phyloP scores from a whole-genome alignment of 1,140 invertebrate genomes.

The Glomeris maerens region DNA sequence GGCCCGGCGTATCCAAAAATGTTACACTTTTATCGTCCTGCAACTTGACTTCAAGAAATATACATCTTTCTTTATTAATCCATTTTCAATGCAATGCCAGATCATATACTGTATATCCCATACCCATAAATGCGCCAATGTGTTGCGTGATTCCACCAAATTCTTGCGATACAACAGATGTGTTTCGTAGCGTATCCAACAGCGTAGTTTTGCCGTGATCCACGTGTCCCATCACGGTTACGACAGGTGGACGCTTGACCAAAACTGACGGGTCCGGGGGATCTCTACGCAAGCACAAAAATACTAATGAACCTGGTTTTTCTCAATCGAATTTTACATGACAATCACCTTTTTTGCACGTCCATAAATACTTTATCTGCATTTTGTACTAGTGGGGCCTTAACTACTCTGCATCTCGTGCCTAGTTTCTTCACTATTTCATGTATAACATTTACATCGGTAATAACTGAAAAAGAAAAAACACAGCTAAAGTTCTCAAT shows the following conservation, averaged over 20 bases:
- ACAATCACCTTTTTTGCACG: constrained; percentile 15
- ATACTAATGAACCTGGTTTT: constrained; percentile 16
- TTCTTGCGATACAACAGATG: constrained; percentile 73
- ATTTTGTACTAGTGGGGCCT: constrained; percentile 30
- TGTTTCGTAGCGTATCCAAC: constrained; percentile 72
- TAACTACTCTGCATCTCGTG: constrained; percentile 38
- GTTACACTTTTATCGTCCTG: constrained; percentile 43
- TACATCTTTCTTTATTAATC: background rate
- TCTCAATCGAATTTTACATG: background rate
- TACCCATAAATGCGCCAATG: constrained; percentile 89
- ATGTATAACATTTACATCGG: constrained; percentile 41
- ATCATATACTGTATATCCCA: constrained; percentile 1
- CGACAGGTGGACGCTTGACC: constrained; percentile 63
- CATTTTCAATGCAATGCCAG: background rate
- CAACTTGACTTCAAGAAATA: background rate
- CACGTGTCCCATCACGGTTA: constrained; percentile 98
- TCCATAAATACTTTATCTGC: constrained; percentile 29
- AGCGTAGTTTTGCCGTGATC: constrained; percentile 99
- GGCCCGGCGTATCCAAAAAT: constrained; percentile 98
- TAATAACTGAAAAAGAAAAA: constrained; percentile 25
- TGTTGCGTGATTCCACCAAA: constrained; percentile 99
- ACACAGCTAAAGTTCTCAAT: background rate
- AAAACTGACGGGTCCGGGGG: constrained; percentile 46
- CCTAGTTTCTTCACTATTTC: constrained; percentile 50
- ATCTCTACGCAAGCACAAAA: constrained; percentile 28